Conservation (phyloP, 1,140 invertebrate genomes). For the Lutraria rhynchaena region DNA sequence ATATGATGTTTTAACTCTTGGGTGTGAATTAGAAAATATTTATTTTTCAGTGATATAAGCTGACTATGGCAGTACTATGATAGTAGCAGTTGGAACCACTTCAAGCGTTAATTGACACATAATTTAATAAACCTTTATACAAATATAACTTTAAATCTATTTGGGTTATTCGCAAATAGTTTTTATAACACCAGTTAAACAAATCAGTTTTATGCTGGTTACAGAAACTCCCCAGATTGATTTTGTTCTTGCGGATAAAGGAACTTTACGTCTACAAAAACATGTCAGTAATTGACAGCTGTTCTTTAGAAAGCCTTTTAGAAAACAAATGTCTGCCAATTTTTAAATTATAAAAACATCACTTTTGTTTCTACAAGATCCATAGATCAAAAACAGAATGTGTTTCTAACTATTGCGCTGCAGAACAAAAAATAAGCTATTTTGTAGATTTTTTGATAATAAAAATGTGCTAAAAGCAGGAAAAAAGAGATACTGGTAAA, state of each 20-base stretch:
- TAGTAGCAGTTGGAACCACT: constrained; percentile 21
- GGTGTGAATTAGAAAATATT: constrained; percentile 48
- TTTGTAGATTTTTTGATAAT: no score
- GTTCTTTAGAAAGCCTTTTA: constrained; percentile 7
- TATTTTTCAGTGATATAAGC: constrained; percentile 8
- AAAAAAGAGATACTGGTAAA: no score
- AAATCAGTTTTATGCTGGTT: constrained; percentile 14
- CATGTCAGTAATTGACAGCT: constrained; percentile 34
- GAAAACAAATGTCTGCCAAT: constrained; percentile 33
- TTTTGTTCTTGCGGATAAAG: no score
- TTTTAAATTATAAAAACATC: not conserved
- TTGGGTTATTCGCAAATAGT: constrained; percentile 17
- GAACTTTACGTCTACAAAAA: no score
- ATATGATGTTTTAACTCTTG: constrained; percentile 19
- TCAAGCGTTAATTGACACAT: constrained; percentile 3
- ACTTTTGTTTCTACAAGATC: not conserved
- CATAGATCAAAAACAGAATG: not conserved
- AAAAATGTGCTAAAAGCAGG: no score
- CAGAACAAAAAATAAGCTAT: no score
- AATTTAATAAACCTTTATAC: constrained; percentile 37
- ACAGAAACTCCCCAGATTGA: not conserved
- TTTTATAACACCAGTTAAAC: constrained; percentile 45
- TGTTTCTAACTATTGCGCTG: no score
- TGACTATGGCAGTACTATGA: not conserved
- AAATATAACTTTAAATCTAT: constrained; percentile 45